Evolutionary conservation across 2,797 vertebrate genomes (phyloP).

Genomic region (Anguilla obscura): DNA sequence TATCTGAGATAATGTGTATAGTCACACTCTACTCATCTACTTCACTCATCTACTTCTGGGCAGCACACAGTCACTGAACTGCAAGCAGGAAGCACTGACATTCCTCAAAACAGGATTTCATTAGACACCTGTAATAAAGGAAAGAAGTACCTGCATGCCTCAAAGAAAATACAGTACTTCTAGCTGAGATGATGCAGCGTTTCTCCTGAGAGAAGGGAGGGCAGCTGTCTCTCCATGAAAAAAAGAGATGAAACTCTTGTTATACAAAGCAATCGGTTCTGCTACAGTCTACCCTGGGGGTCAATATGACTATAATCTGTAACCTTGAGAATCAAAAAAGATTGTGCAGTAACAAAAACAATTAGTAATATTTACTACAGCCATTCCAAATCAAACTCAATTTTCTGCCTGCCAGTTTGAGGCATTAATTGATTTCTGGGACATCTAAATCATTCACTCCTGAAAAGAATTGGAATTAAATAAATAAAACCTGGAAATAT

Average conservation of each 20-base stretch:
- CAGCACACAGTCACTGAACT: not conserved
- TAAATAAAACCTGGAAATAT: slow-evolving; percentile 36
- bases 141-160: not conserved
- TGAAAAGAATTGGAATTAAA: slow-evolving; percentile 20
- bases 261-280: slow-evolving; percentile 22
- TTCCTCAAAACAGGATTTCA: not conserved
- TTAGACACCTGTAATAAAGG: not conserved
- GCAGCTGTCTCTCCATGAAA: slow-evolving; percentile 42
- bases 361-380: slow-evolving; percentile 50
- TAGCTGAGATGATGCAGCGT: slow-evolving; percentile 17
- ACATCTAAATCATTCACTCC: slow-evolving; percentile 21
- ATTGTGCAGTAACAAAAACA: slow-evolving; percentile 51
- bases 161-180: not conserved
- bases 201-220: slow-evolving; percentile 20
- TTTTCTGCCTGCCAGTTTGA: slow-evolving; percentile 34
- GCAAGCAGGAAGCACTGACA: not conserved
- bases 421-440: slow-evolving; percentile 51
- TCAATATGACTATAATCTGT: not conserved
- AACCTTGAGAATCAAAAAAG: slow-evolving; percentile 45
- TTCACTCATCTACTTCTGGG: not conserved
- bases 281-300: slow-evolving; percentile 26
- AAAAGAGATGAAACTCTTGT: slow-evolving; percentile 20
- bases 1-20: not conserved
- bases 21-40: not conserved
- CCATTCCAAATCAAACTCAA: slow-evolving; percentile 54